phyloP scores from a whole-genome alignment of 1,140 invertebrate genomes.

The Berghia stephanieae region DNA sequence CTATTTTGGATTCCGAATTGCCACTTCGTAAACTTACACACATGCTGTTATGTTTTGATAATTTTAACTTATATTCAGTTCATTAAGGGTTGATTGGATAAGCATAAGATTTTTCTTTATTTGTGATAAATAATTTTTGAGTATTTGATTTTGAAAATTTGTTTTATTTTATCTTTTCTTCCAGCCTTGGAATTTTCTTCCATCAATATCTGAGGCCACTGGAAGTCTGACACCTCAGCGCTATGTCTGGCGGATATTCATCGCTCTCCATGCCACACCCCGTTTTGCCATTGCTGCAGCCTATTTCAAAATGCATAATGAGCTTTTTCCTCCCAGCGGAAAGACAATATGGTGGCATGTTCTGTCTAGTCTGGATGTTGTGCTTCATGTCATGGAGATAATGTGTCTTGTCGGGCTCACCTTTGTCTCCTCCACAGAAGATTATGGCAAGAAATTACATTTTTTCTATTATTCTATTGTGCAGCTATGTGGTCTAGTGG shows the following conservation, averaged over 20 bases:
- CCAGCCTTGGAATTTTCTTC: conserved; percentile 86
- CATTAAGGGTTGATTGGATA: too few species aligned
- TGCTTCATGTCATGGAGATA: conserved; percentile 85
- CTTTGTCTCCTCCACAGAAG: conserved; percentile 86
- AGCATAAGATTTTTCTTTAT: too few species aligned
- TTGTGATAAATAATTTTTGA: too few species aligned
- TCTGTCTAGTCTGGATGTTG: conserved; percentile 74
- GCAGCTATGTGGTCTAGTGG: too few species aligned
- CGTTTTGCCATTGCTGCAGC: conserved; percentile 80
- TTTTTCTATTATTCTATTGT: too few species aligned
- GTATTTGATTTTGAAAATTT: too few species aligned
- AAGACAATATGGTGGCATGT: conserved; percentile 69
- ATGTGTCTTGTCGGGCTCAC: conserved; percentile 83
- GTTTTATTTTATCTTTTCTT: conserved; percentile 42
- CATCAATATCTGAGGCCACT: conserved; percentile 93
- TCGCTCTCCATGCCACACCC: conserved; percentile 88
- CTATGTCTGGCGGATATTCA: conserved; percentile 90
- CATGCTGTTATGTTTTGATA: too few species aligned
- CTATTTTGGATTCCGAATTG: too few species aligned
- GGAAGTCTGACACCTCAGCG: conserved; percentile 89
- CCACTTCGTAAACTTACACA: too few species aligned
- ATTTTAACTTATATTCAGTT: too few species aligned
- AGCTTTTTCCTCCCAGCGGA: conserved; percentile 66
- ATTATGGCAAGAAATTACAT: conserved; percentile 81
- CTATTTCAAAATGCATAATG: conserved; percentile 75